Evolutionary conservation across 1,140 invertebrate genomes (phyloP).

Genomic region (Capitella teleta): DNA sequence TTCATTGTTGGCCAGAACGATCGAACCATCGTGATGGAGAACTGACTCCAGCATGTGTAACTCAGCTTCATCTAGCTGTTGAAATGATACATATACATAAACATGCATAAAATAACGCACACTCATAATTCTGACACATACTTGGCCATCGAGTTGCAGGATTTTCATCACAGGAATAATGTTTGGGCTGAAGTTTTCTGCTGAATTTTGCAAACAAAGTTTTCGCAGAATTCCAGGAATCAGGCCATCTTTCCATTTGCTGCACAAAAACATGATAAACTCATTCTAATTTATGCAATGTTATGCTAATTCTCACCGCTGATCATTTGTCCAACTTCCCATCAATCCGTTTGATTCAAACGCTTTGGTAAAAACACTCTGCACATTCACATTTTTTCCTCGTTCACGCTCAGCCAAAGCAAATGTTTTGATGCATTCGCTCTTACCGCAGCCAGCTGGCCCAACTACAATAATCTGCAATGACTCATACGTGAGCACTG

Average conservation of each 20-base stretch:
- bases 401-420: slow-evolving; percentile 33
- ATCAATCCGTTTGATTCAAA: slow-evolving; percentile 33
- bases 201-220: slow-evolving; percentile 25
- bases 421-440: slow-evolving; percentile 39
- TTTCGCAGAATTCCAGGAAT: slow-evolving; percentile 30
- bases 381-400: slow-evolving; percentile 32
- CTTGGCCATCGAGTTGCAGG: slow-evolving; percentile 36
- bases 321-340: too few relatives aligned
- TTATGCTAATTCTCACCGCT: too few relatives aligned
- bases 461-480: slow-evolving; percentile 36
- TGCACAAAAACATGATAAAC: slow-evolving; percentile 13
- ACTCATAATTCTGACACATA: slow-evolving; percentile 11
- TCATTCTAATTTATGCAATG: too few relatives aligned
- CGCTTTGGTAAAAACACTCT: slow-evolving; percentile 37
- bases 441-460: slow-evolving; percentile 37
- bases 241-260: slow-evolving; percentile 37
- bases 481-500: neutral
- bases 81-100: neutral
- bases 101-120: neutral
- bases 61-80: slow-evolving; percentile 29
- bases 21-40: slow-evolving; percentile 27
- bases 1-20: slow-evolving; percentile 37
- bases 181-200: neutral
- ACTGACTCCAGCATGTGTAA: slow-evolving; percentile 30
- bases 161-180: slow-evolving; percentile 27